Evolutionary conservation across 2,797 vertebrate species (phyloP), one percentile per base, ranked within the genome.

Genomic region (Kryptolebias ocellatus): DNA sequence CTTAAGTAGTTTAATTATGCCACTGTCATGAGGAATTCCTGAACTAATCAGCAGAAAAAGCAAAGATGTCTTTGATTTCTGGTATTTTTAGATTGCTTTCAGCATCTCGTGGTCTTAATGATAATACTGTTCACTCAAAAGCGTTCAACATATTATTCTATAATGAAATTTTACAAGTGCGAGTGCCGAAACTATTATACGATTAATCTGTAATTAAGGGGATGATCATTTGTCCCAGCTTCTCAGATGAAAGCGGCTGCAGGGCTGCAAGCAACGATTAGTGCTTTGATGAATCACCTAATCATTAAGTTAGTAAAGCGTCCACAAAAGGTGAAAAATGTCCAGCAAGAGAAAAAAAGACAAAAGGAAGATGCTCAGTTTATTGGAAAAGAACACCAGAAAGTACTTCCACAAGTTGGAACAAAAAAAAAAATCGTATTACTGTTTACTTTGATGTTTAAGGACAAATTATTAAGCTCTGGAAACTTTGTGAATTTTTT

Each of bases 281-380:
- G 56, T 28, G 52, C 64, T 51, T 72, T 63, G 67, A 70, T 76
- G 66, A 66, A 61, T 66, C 57, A 57, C 50, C 63, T 54, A 46
- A 64, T 70, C 53, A 64, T 60, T 37, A 63, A 46, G 39, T 52
- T 49, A 24, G 55, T 42, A 61, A 76, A 65, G 51, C 56, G 8
- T 59, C 53, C 37, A 64, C 44, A 50, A 55, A 24, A 18, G 58
- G 28, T 46, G 46, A 51, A 60, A 60, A 65, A 65, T 46, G 44
- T 60, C 52, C 58, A 52, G 39, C 39, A 42, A 60, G 17, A 39
- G 49, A 46, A 24, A 37, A 8, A 12, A 42, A 28, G 20, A 24
- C 16, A 55, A 60, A 54, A 24, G 6, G 12, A 11, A 53, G 29
- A 61, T 34, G 14, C 37, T 51, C 17, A 50, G 5, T 4, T 6